phyloP scores from a whole-genome alignment of 2,113 vertebrate species.

The Mustela lutreola region DNA sequence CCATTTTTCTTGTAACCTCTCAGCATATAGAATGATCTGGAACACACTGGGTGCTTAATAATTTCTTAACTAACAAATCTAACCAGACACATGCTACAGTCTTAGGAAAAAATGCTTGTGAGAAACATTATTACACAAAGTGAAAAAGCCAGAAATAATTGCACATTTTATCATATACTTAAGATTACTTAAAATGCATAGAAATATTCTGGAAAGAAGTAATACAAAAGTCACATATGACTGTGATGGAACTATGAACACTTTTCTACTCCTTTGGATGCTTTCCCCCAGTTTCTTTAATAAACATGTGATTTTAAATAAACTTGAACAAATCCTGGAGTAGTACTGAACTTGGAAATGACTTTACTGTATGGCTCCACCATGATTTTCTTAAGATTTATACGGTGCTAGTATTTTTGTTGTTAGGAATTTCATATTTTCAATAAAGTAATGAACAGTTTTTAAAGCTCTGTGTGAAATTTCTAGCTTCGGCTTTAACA shows the following conservation, averaged over 20 bases:
- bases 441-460: background rate
- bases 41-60: background rate
- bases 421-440: constrained; percentile 1
- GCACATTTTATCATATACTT: background rate
- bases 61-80: constrained; percentile 27
- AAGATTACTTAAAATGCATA: background rate
- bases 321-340: background rate
- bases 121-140: background rate
- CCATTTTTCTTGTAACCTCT: background rate
- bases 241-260: background rate
- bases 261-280: background rate
- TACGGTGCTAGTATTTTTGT: background rate
- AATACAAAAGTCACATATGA: background rate
- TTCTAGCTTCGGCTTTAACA: background rate
- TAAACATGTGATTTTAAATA: background rate
- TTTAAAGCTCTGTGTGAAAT: background rate
- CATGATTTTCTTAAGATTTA: background rate
- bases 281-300: background rate
- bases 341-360: background rate
- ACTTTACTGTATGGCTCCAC: background rate
- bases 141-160: background rate
- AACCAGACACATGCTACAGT: background rate
- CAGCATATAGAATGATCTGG: background rate
- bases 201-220: background rate
- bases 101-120: background rate